Conservation (phyloP, 2,888 invertebrate species). For the Athripsodes cinereus region DNA sequence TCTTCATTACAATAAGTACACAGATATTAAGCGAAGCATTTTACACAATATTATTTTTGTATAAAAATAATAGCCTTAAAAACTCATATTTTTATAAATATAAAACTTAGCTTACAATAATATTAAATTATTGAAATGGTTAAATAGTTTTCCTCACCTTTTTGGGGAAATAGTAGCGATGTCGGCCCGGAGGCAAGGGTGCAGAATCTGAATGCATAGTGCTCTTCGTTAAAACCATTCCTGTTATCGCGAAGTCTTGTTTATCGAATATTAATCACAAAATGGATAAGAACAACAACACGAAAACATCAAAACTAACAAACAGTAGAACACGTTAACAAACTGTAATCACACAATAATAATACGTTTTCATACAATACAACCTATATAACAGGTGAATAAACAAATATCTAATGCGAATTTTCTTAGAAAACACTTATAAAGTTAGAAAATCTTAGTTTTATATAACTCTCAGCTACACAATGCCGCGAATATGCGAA, state of each 20-base stretch:
- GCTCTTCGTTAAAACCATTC: slow-evolving; percentile 38
- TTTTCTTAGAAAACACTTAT: not conserved
- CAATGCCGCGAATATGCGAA: not conserved
- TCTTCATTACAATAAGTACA: no score
- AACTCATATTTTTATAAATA: no score
- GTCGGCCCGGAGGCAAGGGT: slow-evolving; percentile 35
- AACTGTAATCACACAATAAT: not conserved
- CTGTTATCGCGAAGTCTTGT: not conserved
- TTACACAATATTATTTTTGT: no score
- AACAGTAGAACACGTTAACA: not conserved
- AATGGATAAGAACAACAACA: not conserved
- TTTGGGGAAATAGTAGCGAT: slow-evolving; percentile 29
- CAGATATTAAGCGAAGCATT: no score
- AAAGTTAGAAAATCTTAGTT: not conserved
- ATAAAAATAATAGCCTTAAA: no score
- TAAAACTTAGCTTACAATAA: no score
- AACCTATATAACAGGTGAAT: not conserved
- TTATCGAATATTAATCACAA: not conserved
- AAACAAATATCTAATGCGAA: not conserved
- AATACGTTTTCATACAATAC: not conserved
- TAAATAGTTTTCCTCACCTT: no score
- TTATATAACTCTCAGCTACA: not conserved
- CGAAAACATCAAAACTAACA: no score
- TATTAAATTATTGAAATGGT: no score
- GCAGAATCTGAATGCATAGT: slow-evolving; percentile 37